Evolutionary conservation across 1,140 invertebrate species (phyloP), one percentile per base, ranked within the genome.

Genomic region (Thaumetopoea pityocampa): DNA sequence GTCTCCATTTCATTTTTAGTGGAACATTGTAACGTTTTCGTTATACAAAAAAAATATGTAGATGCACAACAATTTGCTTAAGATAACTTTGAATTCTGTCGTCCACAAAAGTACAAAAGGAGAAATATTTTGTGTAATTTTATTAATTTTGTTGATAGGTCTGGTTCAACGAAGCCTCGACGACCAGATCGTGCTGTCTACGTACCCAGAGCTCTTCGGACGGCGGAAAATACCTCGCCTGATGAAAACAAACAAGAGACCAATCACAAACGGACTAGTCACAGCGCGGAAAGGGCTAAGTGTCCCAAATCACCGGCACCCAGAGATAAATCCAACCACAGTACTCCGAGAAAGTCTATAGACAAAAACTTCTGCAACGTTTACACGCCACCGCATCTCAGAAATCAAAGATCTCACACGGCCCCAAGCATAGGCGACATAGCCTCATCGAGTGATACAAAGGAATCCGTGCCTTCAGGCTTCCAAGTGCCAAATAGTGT

Each of bases 111-210:
- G n/a, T n/a, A n/a, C n/a, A n/a, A n/a, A n/a, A n/a, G n/a, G n/a
- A n/a, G n/a, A n/a, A n/a, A n/a, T n/a, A n/a, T n/a, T n/a, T 19
- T 22, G 18, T 20, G 34, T 37, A 16, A 24, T 52, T 23, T 15
- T 19, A 12, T 35, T 12, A 30, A 16, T 34, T 42, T 51, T 58
- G 46, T 65, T 29, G 29, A 20, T 62, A 82, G 78, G 56, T 66
- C 71, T 46, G 65, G 67, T 9, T 62, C 76, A 27, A 53, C 69
- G 27, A 85, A 77, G 37, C 71, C 89, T 43, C 87, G 88, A 37
- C 87, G 92, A 56, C 93, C 93, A 35, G 93, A 94, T 73, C 88
- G 91, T 3, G 91, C 91, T 3, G 89, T 94, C 18, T 94, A 94
- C 80, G 90, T 94, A 10, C 93, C 93, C 43, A 86, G 90, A 58